Evolutionary conservation across 1,140 invertebrate species (phyloP).

Genomic region (Teleogryllus occipitalis): DNA sequence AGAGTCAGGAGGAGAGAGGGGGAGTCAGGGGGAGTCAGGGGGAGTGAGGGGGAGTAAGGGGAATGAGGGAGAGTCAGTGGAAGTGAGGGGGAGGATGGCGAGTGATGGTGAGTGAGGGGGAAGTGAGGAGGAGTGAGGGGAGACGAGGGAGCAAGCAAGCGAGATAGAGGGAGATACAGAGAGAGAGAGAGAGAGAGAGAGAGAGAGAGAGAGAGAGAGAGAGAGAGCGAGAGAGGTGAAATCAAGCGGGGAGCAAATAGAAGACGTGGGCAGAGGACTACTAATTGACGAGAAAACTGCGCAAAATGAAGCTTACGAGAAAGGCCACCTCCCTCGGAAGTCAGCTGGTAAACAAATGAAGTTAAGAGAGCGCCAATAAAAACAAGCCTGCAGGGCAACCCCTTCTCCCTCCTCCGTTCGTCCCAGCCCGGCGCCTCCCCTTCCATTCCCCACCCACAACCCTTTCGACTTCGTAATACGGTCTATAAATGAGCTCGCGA

Average conservation of each 20-base stretch:
- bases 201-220: not conserved
- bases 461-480: not conserved
- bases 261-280: not conserved
- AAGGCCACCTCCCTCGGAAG: not conserved
- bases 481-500: not conserved
- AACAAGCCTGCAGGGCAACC: not conserved
- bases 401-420: not conserved
- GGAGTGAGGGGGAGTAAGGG: not conserved
- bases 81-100: too few relatives aligned
- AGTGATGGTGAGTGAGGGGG: too few relatives aligned
- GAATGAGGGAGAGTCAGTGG: not conserved
- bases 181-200: too few relatives aligned
- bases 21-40: too few relatives aligned
- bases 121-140: not conserved
- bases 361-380: conserved; percentile 4
- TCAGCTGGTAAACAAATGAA: conserved; percentile 4
- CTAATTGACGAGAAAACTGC: conserved; percentile 1
- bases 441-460: too few relatives aligned
- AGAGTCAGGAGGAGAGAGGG: too few relatives aligned
- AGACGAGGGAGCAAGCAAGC: not conserved
- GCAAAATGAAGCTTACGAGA: not conserved
- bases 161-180: not conserved
- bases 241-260: not conserved
- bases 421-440: too few relatives aligned
- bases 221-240: not conserved